Evolutionary conservation across 2,797 vertebrate genomes (phyloP).

Genomic region (Gymnoscopelus microlampas): DNA sequence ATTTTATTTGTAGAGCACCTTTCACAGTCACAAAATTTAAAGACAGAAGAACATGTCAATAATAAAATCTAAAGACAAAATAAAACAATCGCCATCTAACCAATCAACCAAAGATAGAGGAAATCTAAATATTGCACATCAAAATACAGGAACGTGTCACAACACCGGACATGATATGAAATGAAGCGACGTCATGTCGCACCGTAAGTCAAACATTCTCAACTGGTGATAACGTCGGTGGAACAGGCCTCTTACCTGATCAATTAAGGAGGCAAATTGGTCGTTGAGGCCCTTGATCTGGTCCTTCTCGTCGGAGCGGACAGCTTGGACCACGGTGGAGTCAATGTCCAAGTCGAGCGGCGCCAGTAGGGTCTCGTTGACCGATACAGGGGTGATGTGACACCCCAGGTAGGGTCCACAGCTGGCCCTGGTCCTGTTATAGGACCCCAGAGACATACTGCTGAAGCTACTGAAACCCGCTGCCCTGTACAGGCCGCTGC

Average conservation of each 20-base stretch:
- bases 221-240: background rate
- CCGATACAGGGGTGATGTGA: slow-evolving; percentile 74
- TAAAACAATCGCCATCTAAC: too few relatives aligned
- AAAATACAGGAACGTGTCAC: too few relatives aligned
- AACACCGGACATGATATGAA: too few relatives aligned
- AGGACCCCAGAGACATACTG: slow-evolving; percentile 64
- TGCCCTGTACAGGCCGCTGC: background rate
- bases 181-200: too few relatives aligned
- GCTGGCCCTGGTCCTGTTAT: slow-evolving; percentile 12
- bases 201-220: too few relatives aligned
- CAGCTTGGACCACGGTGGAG: slow-evolving; percentile 76
- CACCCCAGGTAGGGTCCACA: background rate
- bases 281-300: slow-evolving; percentile 94
- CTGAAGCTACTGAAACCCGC: slow-evolving; percentile 69
- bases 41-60: too few relatives aligned
- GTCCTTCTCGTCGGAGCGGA: slow-evolving; percentile 88
- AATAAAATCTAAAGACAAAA: too few relatives aligned
- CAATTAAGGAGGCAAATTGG: slow-evolving; percentile 88
- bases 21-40: too few relatives aligned
- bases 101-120: too few relatives aligned
- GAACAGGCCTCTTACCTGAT: slow-evolving; percentile 84
- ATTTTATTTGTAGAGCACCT: too few relatives aligned
- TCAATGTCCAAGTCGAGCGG: slow-evolving; percentile 75
- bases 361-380: slow-evolving; percentile 83
- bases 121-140: too few relatives aligned